Percentiles rank a stretch among this genome's conserved stretches.
Evolutionary conservation across 1,140 invertebrate species (phyloP).

Genomic region (Ladona fulva): DNA sequence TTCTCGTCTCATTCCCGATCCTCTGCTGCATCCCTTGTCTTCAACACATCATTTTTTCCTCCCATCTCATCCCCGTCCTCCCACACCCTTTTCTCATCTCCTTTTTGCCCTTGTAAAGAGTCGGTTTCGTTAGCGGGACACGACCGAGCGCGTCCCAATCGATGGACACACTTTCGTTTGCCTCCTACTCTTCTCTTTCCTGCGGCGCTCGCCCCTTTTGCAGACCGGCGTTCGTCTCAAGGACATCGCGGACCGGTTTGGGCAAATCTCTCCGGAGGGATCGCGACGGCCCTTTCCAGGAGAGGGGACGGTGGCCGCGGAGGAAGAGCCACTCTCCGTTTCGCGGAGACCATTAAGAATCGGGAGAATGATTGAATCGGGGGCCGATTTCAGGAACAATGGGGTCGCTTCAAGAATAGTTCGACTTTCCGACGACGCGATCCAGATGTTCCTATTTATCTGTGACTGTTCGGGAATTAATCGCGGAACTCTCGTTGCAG

Average conservation of each 20-base stretch:
- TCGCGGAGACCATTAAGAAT: too few species aligned
- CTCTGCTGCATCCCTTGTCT: background rate
- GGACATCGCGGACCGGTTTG: slow-evolving; percentile 1
- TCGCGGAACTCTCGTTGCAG: too few species aligned
- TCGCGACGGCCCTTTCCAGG: background rate
- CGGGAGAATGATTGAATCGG: background rate
- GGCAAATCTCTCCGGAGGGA: background rate
- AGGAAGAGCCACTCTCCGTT: background rate
- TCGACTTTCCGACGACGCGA: too few species aligned
- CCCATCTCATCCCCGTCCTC: background rate
- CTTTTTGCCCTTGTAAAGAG: background rate
- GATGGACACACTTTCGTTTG: background rate
- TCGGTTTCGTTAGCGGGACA: slow-evolving; percentile 7
- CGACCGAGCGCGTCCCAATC: background rate
- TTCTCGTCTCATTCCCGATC: too few species aligned
- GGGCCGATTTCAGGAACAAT: background rate
- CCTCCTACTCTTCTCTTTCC: background rate
- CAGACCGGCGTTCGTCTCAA: background rate
- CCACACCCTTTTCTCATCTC: background rate
- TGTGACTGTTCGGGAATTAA: too few species aligned
- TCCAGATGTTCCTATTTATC: too few species aligned
- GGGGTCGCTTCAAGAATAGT: too few species aligned
- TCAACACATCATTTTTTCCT: background rate
- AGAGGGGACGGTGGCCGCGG: too few species aligned
- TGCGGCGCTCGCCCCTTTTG: background rate